Evolutionary conservation across 2,113 vertebrate genomes (phyloP).

Genomic region (Perca flavescens): DNA sequence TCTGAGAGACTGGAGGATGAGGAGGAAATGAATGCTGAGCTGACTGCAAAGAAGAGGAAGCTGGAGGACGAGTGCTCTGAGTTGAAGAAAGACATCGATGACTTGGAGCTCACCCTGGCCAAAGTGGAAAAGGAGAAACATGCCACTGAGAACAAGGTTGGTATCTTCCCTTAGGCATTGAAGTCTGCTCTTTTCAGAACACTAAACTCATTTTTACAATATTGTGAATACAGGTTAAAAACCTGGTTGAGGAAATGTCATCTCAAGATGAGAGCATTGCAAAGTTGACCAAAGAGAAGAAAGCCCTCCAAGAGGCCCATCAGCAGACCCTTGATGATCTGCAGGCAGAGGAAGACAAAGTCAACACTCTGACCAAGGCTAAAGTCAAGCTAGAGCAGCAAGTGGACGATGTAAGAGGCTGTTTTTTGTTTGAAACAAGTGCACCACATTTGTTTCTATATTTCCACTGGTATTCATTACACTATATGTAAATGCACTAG

Average conservation of each 20-base stretch:
- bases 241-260: slow-evolving; percentile 79
- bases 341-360: slow-evolving; percentile 88
- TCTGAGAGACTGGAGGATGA: slow-evolving; percentile 87
- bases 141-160: slow-evolving; percentile 88
- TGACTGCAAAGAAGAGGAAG: slow-evolving; percentile 88
- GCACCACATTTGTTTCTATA: background rate
- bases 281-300: slow-evolving; percentile 90
- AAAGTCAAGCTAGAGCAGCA: slow-evolving; percentile 81
- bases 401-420: slow-evolving; percentile 76
- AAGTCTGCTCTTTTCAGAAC: background rate
- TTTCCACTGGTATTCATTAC: background rate
- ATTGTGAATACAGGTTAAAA: slow-evolving; percentile 72
- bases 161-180: slow-evolving; percentile 22
- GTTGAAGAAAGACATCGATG: too few relatives aligned
- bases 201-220: background rate
- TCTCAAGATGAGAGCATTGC: slow-evolving; percentile 84
- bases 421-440: background rate
- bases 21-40: slow-evolving; percentile 87
- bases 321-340: slow-evolving; percentile 89
- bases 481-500: slow-evolving; percentile 2
- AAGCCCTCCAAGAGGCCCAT: slow-evolving; percentile 89
- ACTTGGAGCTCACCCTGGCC: too few relatives aligned
- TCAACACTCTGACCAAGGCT: slow-evolving; percentile 81
- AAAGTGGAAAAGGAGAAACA: too few relatives aligned
- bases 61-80: slow-evolving; percentile 86